Evolutionary conservation across 2,113 vertebrate species (phyloP), one percentile per base, ranked within the genome.

Genomic region (Murina feae): DNA sequence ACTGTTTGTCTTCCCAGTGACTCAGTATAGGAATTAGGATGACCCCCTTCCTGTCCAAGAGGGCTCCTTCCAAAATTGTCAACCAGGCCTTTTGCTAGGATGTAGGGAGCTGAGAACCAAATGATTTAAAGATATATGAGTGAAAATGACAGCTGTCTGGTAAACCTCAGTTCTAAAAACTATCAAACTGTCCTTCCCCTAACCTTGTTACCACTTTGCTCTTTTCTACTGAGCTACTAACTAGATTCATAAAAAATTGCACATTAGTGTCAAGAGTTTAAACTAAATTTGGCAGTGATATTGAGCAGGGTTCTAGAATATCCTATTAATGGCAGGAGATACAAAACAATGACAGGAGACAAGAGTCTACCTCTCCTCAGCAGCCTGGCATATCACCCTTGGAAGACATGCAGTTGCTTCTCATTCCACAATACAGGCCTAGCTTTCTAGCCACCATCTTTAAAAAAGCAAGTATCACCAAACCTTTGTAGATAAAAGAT

Each of bases 401-500:
- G 14, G 30, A 39, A 28, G 39, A 37, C 51, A 82, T 2, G 2
- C 25, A 23, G 28, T 4, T 35, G 58, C 28, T 37, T 51, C 74
- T 63, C 92, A 85, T 60, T 75, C 11, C 30, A 58, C 0, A 23
- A 8, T 13, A 85, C 39, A 96, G 39, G 0, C 72, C 78, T 30
- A 58, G 14, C 71, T 65, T 30, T 66, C 95, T 53, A 90, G 74
- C 14, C 65, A 74, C 16, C 58, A 55, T 16, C 89, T 75, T 60
- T 32, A 75, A 96, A 58, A 90, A 96, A 1, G 82, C 94, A 96
- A 78, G 89, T 18, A 96, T 71, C 35, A 97, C 89, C 98, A 96
- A 72, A 99, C 99, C 99, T 99, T 97, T 99, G 99, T 0, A 99
- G 98, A 98, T 99, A 99, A 98, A 99, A 99, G 93, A 99, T 96